Evolutionary conservation across 2,113 vertebrate genomes (phyloP), one percentile per base, ranked within the genome.

Genomic region (Elaphurus davidianus): DNA sequence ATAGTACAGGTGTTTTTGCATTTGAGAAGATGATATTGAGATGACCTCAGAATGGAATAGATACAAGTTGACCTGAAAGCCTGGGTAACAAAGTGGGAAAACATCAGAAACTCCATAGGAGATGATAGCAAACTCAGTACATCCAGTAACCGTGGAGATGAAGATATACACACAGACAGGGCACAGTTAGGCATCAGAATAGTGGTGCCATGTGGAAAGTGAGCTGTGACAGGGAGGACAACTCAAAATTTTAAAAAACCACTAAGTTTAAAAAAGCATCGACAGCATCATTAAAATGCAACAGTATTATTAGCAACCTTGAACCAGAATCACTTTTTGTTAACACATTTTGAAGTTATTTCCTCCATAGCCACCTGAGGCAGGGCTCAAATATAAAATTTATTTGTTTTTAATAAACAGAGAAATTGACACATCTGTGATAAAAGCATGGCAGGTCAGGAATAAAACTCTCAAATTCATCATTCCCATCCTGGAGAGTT

Each of bases 81-180:
- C 45, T 43, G 28, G 17, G n/a, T 33, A 82, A 82, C 3, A 81
- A 36, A 62, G 27, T 76, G 9, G 54, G 64, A n/a, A 78, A 87
- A 67, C 16, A 40, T 52, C 30, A 17, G 47, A 83, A 94, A 94
- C 40, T 52, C 47, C 15, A 5, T 2, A 47, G 5, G 11, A 88
- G 64, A 85, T 50, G n/a, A 88, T 1, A 78, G 83, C 81, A 21
- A 30, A 50, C 43, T 84, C 21, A 25, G 36, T n/a, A 57, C 62
- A 23, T 57, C 13, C 23, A 40, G 17, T 64, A 50, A 62, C 12
- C 30, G 59, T 52, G 17, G n/a, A 79, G 11, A 50, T 21, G 7
- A 78, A 95, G 81, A 95, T 30, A 19, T 67, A 79, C 79, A 71
- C 45, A 55, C 15, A 76, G 36, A 57, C 6, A 67, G 76, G 81